Base-by-base conservation (phyloP, 2,113 vertebrate species). In the Muntiacus muntjak region DNA sequence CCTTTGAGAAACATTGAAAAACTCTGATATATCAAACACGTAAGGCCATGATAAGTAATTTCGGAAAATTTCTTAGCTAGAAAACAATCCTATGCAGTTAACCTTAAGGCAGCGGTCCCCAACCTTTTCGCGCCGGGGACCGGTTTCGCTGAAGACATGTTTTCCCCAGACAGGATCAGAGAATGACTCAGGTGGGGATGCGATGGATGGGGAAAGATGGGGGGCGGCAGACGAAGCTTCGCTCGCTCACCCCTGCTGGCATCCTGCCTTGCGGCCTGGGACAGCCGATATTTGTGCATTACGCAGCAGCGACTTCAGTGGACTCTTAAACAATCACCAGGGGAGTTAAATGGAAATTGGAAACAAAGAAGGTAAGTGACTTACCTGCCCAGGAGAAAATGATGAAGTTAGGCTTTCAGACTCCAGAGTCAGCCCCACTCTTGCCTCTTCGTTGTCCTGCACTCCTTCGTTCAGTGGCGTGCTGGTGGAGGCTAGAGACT, bases 111-210 rank as follows among this genome's bases (percentile, higher is more conserved):
- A 40, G 5, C 2, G 1, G 67, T 74, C 67, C 67, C 67, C 67
- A 40, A 23, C 21, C 71, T 43, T 76, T 76, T 26, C 14, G 71
- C 3, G 0, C 71, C 3, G 0, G 36, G n/a, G 36, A 43, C 23
- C 6, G 0, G 71, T 76, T 76, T 43, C 12, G 0, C 40, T 43
- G 21, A 76, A 76, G 71, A 25, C 36, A 43, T 43, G 36, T 43
- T 15, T 76, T 76, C 40, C 71, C 40, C 36, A 15, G 23, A 26
- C 71, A 26, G 40, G 23, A 13, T 3, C 23, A 1, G 36, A 40
- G 40, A 26, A 26, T 7, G 71, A 76, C 36, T 76, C 40, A 25
- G 40, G 40, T 0, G 10, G 67, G 40, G 40, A 74, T 74, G 19
- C 36, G 36, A 25, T 13, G 67, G n/a, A 40, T 76, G 40, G 36